These are phyloP conservation scores for Prenolepis imparis DNA, from an alignment of 2,888 invertebrate genomes.

Conservation along the genomic window DNA sequence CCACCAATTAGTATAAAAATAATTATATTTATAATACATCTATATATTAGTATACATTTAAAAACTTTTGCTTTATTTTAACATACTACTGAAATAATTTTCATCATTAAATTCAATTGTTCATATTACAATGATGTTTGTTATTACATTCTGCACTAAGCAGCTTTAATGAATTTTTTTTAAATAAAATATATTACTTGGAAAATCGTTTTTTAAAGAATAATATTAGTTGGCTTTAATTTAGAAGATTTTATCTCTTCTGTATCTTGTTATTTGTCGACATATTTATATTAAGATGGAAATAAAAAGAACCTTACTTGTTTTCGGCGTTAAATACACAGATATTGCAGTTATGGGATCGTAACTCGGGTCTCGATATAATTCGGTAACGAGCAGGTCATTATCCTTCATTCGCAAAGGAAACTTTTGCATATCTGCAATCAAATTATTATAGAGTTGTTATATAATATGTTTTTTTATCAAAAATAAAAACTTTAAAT, in stretches of 20 bases:
- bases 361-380: constrained; percentile 97
- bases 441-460: constrained; percentile 7
- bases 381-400: constrained; percentile 97
- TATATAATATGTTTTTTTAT: constrained; percentile 24
- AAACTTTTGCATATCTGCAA: constrained; percentile 99
- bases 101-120: neutral
- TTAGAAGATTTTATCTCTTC: constrained; percentile 28
- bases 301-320: constrained; percentile 90
- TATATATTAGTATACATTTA: constrained; percentile 16
- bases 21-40: constrained; percentile 18
- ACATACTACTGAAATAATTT: neutral
- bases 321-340: constrained; percentile 99
- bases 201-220: constrained; percentile 14
- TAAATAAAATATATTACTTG: constrained; percentile 24
- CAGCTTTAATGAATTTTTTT: constrained; percentile 48
- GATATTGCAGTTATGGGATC: constrained; percentile 99
- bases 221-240: neutral
- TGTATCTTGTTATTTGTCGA: constrained; percentile 48
- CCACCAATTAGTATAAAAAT: constrained; percentile 4
- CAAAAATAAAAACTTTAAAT: neutral
- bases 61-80: neutral
- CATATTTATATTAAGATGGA: constrained; percentile 17
- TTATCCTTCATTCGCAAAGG: constrained; percentile 99
- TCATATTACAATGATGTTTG: constrained; percentile 63
- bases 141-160: constrained; percentile 74